Evolutionary conservation across 2,888 invertebrate genomes (phyloP).

Genomic region (Aelia acuminata): DNA sequence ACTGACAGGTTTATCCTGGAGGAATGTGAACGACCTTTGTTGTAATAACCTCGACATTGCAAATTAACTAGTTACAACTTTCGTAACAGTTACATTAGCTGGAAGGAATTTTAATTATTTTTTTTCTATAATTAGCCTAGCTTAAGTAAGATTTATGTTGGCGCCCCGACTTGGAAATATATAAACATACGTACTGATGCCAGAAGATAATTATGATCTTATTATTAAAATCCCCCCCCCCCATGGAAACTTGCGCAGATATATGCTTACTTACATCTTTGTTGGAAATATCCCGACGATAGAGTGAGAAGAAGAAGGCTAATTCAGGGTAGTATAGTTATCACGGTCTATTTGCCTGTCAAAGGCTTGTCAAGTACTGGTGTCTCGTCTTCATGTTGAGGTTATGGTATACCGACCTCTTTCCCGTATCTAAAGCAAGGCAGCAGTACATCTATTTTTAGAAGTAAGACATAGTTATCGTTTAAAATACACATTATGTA

Average conservation of each 20-base stretch:
- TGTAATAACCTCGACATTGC: neutral
- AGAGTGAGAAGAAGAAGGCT: neutral
- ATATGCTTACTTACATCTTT: neutral
- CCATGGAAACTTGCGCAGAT: neutral
- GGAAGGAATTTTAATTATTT: neutral
- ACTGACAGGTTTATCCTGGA: neutral
- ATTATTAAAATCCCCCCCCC: neutral
- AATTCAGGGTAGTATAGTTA: neutral
- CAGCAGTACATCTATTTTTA: too few relatives aligned
- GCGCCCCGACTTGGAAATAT: neutral
- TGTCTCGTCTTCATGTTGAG: neutral
- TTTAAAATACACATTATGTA: too few relatives aligned
- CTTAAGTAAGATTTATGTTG: neutral
- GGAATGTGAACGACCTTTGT: constrained; percentile 2
- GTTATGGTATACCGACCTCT: neutral
- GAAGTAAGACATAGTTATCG: too few relatives aligned
- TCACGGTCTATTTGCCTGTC: neutral
- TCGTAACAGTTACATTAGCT: neutral
- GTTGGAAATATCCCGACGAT: neutral
- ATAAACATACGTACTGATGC: neutral
- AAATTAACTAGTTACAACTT: neutral
- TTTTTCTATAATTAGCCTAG: neutral
- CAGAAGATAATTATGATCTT: neutral
- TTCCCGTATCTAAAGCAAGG: neutral
- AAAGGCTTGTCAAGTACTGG: neutral